phyloP scores from a whole-genome alignment of 2,797 vertebrate genomes.

The Octomys mimax region DNA sequence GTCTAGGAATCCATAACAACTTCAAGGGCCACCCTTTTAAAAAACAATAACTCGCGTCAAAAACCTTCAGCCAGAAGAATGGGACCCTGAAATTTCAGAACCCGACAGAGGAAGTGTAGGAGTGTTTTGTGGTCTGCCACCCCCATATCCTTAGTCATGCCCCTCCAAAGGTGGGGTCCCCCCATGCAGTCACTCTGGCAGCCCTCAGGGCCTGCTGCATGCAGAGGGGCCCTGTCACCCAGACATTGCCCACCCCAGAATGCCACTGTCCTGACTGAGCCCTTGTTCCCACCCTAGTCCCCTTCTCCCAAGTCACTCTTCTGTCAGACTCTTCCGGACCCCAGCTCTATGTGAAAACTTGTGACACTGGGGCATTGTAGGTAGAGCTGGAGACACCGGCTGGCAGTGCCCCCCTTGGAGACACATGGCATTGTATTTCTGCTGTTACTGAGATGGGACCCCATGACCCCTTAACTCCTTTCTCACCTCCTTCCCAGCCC shows the following conservation, averaged over 20 bases:
- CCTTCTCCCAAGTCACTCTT: background rate
- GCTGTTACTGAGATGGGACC: background rate
- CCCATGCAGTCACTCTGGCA: background rate
- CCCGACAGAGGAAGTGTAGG: background rate
- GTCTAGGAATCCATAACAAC: slow-evolving; percentile 9
- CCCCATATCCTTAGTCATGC: background rate
- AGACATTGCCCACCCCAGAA: background rate
- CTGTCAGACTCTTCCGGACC: background rate
- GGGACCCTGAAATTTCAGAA: slow-evolving; percentile 6
- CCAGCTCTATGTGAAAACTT: background rate
- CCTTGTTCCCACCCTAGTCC: background rate
- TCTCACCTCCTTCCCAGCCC: slow-evolving; percentile 27
- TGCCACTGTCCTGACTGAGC: no score
- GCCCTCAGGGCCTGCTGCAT: background rate
- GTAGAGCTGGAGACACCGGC: background rate
- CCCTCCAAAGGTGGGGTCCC: background rate
- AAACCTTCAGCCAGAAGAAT: slow-evolving; percentile 45
- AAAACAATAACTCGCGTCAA: slow-evolving; percentile 1
- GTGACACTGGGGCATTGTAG: background rate
- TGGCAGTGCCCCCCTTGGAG: background rate
- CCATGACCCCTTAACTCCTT: slow-evolving; percentile 13
- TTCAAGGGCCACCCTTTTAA: background rate
- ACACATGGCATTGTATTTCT: background rate
- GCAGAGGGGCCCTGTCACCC: background rate
- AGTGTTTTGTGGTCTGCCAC: background rate